These are phyloP conservation scores for Protonemura montana DNA, from an alignment of 2,888 invertebrate genomes.

Conservation along the genomic window DNA sequence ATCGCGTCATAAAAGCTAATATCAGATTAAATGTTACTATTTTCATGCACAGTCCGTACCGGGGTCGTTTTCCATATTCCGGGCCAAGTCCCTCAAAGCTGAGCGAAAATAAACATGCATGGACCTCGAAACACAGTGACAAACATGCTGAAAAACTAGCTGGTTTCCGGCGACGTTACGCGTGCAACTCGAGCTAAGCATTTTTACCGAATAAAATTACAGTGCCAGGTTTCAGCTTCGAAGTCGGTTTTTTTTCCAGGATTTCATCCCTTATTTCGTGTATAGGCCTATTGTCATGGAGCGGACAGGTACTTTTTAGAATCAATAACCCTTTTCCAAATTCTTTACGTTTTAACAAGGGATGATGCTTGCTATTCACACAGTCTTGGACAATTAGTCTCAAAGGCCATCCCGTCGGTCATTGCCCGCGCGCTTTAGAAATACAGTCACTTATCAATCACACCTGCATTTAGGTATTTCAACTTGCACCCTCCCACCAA, in stretches of 20 bases:
- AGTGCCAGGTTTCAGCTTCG: slow-evolving; percentile 2
- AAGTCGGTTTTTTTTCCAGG: not conserved
- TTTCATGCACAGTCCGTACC: not conserved
- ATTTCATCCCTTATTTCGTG: slow-evolving; percentile 21
- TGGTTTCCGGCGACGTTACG: not conserved
- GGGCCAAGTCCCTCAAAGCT: not conserved
- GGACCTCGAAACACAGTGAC: not conserved
- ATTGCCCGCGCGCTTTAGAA: too few relatives aligned
- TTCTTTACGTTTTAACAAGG: too few relatives aligned
- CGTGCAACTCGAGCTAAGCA: slow-evolving; percentile 5
- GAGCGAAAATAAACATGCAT: not conserved
- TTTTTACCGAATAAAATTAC: not conserved
- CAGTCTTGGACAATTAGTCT: too few relatives aligned
- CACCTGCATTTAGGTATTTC: too few relatives aligned
- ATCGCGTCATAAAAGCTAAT: not conserved
- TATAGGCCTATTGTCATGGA: not conserved
- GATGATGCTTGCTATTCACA: too few relatives aligned
- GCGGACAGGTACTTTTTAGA: too few relatives aligned
- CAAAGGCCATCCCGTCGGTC: too few relatives aligned
- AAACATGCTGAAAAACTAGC: not conserved
- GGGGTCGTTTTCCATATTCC: not conserved
- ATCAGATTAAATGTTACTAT: not conserved
- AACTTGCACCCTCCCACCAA: too few relatives aligned
- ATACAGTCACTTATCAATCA: too few relatives aligned
- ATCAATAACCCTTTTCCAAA: too few relatives aligned